phyloP scores from a whole-genome alignment of 2,113 vertebrate genomes.

The Vidua macroura region DNA sequence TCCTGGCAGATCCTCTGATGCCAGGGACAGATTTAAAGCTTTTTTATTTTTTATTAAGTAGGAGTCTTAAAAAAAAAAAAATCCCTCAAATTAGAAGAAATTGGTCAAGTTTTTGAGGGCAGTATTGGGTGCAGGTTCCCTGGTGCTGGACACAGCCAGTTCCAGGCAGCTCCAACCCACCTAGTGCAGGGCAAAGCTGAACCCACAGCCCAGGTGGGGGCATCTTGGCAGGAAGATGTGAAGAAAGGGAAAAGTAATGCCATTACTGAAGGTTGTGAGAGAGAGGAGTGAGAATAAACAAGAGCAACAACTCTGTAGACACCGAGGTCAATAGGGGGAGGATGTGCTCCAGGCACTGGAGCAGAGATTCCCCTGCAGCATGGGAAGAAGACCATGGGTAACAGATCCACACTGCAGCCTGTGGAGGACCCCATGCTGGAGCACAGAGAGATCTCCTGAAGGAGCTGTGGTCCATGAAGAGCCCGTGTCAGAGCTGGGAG shows the following conservation, averaged over 20 bases:
- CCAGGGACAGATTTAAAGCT: background rate
- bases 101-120: background rate
- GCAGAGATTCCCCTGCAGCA: background rate
- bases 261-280: background rate
- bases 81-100: background rate
- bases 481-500: background rate
- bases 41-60: background rate
- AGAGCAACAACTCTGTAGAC: background rate
- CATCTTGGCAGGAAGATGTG: rapidly evolving
- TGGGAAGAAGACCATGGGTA: background rate
- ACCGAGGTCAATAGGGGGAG: background rate
- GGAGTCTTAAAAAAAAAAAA: background rate
- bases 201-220: too few species aligned
- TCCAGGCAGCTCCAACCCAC: background rate
- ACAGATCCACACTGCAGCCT: background rate
- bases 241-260: background rate
- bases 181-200: rapidly evolving
- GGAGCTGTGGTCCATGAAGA: rapidly evolving
- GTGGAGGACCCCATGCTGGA: background rate
- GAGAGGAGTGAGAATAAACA: background rate
- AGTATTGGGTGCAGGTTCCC: rapidly evolving
- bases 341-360: rapidly evolving
- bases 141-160: background rate
- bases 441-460: background rate
- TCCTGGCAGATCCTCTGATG: background rate